Conservation (phyloP, 2,888 invertebrate species). For the Cantharis rufa region DNA sequence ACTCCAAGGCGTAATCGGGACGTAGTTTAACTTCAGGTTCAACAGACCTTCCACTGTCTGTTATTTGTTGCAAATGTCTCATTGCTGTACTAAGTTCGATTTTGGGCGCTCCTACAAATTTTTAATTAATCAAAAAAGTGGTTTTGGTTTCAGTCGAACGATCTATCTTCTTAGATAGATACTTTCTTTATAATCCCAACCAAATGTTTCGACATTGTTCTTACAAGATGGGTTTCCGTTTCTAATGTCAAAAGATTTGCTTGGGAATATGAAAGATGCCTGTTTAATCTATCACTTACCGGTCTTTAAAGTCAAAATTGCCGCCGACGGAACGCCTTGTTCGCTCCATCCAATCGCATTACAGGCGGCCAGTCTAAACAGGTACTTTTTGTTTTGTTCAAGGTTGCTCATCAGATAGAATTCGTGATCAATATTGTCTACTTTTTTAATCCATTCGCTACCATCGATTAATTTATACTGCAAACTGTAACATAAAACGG, state of each 20-base stretch:
- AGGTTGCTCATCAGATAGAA: conserved; percentile 83
- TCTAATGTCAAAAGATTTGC: no score
- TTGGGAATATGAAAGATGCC: no score
- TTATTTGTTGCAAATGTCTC: conserved; percentile 82
- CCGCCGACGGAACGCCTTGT: conserved; percentile 79
- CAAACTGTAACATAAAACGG: conserved; percentile 86
- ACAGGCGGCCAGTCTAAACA: conserved; percentile 84
- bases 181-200: no score
- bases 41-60: conserved; percentile 77
- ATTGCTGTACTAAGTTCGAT: conserved; percentile 81
- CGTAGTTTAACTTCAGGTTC: conserved; percentile 65
- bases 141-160: background rate
- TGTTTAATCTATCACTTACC: no score
- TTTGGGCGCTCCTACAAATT: conserved; percentile 64
- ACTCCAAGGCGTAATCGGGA: conserved; percentile 76
- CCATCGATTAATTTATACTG: conserved; percentile 79
- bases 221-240: no score
- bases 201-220: no score
- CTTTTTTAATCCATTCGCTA: conserved; percentile 83
- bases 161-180: no score
- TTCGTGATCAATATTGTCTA: conserved; percentile 90
- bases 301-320: conserved; percentile 69
- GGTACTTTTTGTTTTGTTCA: conserved; percentile 79
- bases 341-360: conserved; percentile 95
- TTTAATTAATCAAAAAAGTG: background rate